phyloP scores from a whole-genome alignment of 2,113 vertebrate species.

The Larimichthys crocea region DNA sequence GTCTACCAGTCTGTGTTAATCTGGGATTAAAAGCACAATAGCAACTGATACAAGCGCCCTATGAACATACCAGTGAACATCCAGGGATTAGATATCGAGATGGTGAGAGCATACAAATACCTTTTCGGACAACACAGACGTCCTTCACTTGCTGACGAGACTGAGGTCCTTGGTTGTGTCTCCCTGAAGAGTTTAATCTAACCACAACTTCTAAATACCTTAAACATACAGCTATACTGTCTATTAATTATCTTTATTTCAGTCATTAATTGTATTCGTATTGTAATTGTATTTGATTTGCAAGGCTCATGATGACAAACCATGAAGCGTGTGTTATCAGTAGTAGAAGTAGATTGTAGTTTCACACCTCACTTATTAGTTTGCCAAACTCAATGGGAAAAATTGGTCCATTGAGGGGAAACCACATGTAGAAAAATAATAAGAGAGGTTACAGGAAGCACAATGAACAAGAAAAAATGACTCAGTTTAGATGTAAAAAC shows the following conservation, averaged over 20 bases:
- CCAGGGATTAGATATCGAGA: too few relatives aligned
- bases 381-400: neutral
- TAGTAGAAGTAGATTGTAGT: neutral
- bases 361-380: neutral
- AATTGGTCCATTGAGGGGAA: neutral
- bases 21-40: too few relatives aligned
- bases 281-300: neutral
- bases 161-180: too few relatives aligned
- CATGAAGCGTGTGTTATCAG: too few relatives aligned
- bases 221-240: neutral
- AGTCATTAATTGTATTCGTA: neutral
- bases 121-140: too few relatives aligned
- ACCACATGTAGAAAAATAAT: neutral
- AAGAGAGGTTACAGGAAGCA: neutral
- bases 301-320: neutral
- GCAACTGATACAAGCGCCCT: too few relatives aligned
- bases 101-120: too few relatives aligned
- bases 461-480: neutral
- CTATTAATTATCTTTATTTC: neutral
- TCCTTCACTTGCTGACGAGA: too few relatives aligned
- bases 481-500: neutral
- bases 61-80: too few relatives aligned
- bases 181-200: neutral
- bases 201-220: neutral
- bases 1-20: too few relatives aligned